Evolutionary conservation across 35 echinoderm and acorn worm species (phyloP).

Genomic region (Antedon bifida): DNA sequence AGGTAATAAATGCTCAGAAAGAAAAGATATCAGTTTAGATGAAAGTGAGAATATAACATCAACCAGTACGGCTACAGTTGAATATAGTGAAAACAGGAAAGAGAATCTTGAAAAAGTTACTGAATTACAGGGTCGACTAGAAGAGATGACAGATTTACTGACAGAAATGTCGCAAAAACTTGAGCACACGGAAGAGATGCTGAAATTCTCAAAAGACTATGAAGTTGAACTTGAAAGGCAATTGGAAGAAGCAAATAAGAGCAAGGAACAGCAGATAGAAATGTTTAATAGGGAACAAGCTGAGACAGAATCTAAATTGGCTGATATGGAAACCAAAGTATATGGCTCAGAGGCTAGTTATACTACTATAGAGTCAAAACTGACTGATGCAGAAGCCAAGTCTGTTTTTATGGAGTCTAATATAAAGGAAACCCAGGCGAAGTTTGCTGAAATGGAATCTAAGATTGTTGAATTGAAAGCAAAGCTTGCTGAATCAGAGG

Average conservation of each 20-base stretch:
- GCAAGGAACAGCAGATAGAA: neutral
- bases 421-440: neutral
- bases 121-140: neutral
- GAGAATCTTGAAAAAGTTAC: neutral
- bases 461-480: neutral
- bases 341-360: neutral
- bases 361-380: neutral
- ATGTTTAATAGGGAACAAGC: neutral
- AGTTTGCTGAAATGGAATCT: neutral
- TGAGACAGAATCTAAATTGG: neutral
- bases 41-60: neutral
- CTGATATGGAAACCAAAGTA: neutral
- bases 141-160: neutral
- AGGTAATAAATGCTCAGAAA: neutral
- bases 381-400: neutral
- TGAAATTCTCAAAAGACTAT: neutral
- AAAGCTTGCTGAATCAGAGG: neutral
- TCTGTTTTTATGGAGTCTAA: neutral
- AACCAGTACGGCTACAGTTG: neutral
- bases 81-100: neutral
- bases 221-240: neutral
- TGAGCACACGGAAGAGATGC: neutral
- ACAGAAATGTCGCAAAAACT: neutral
- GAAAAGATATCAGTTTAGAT: neutral
- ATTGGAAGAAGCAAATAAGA: neutral